A percentile compares a stretch with the other conserved stretches of the same genome.
Evolutionary conservation across 1,140 invertebrate species (phyloP).

Genomic region (Thaumetopoea pityocampa): DNA sequence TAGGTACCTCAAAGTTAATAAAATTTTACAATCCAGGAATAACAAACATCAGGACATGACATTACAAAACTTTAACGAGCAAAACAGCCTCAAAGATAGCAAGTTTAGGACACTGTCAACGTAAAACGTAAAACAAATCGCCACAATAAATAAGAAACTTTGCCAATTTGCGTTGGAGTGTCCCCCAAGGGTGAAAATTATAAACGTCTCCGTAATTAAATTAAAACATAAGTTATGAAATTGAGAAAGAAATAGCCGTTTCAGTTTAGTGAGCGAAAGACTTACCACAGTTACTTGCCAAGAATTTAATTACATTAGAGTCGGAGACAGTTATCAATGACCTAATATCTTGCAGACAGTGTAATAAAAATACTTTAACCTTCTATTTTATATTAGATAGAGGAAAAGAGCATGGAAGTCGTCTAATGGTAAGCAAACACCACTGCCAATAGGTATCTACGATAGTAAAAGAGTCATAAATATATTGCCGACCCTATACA

Average conservation of each 20-base stretch:
- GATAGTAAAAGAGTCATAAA: too few relatives aligned
- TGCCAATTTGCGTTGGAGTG: conserved; percentile 52
- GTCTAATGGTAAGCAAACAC: too few relatives aligned
- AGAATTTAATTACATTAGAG: conserved; percentile 53
- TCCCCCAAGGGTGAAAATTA: conserved; percentile 51
- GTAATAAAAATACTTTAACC: too few relatives aligned
- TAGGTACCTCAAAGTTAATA: too few relatives aligned
- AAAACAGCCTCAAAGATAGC: conserved; percentile 1
- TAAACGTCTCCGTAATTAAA: conserved; percentile 61
- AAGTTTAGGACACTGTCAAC: conserved; percentile 29
- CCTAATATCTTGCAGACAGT: not conserved
- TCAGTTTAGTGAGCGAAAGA: conserved; percentile 38
- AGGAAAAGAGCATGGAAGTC: too few relatives aligned
- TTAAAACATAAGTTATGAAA: conserved; percentile 65
- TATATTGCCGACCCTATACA: too few relatives aligned
- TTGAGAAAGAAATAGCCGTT: conserved; percentile 63
- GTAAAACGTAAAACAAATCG: conserved; percentile 38
- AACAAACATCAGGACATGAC: too few relatives aligned
- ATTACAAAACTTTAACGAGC: not conserved
- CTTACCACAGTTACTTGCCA: conserved; percentile 45
- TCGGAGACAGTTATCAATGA: too few relatives aligned
- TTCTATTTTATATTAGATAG: too few relatives aligned
- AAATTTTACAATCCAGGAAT: too few relatives aligned
- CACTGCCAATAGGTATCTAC: too few relatives aligned
- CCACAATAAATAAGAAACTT: conserved; percentile 64